phyloP scores from a whole-genome alignment of 2,888 invertebrate species.

The Doris montereyensis region DNA sequence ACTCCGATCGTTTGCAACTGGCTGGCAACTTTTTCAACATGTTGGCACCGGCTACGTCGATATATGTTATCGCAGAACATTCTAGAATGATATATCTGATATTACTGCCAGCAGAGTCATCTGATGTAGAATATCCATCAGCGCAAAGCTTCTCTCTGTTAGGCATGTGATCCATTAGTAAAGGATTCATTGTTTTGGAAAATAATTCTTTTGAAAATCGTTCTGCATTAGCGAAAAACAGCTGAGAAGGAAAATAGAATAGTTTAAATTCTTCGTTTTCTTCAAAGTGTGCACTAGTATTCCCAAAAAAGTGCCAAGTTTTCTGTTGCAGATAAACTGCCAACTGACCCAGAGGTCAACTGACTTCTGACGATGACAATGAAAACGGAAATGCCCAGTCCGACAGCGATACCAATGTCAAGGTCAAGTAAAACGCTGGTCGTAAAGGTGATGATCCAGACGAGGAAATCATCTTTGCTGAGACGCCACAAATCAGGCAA shows the following conservation, averaged over 20 bases:
- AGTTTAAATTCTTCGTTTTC: neutral
- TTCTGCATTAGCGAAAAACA: neutral
- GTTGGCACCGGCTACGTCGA: conserved; percentile 62
- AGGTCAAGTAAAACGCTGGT: conserved; percentile 48
- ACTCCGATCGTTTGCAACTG: conserved; percentile 43
- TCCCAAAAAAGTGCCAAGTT: conserved; percentile 10
- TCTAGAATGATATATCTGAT: conserved; percentile 56
- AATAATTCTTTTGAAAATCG: neutral
- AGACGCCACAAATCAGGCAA: conserved; percentile 78
- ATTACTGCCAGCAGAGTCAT: neutral
- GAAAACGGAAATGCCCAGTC: neutral
- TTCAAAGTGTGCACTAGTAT: neutral
- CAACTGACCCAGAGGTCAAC: neutral
- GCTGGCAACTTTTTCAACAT: conserved; percentile 50
- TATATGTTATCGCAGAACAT: conserved; percentile 61
- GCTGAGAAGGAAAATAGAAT: neutral
- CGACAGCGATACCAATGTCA: conserved; percentile 12
- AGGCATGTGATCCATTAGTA: neutral
- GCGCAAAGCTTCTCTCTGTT: neutral
- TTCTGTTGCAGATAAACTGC: neutral
- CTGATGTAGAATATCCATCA: neutral
- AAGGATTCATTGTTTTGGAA: neutral
- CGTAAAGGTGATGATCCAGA: conserved; percentile 66
- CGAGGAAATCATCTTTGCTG: conserved; percentile 83
- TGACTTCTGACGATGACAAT: conserved; percentile 17